Conservation (phyloP, 2,888 invertebrate genomes). For the Pantelozetes paolii region DNA sequence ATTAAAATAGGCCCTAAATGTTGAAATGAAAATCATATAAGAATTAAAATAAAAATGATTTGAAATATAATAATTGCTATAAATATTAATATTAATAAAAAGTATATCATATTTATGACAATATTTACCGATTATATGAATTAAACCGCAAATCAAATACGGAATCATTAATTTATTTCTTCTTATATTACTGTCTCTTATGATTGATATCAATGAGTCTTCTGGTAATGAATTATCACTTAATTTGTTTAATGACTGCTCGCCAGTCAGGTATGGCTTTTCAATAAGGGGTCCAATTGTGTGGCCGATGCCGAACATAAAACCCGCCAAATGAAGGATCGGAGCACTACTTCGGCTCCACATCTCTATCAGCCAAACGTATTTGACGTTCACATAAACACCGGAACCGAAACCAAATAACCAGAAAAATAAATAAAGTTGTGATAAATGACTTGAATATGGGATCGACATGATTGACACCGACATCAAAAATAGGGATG, state of each 20-base stretch:
- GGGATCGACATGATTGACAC: background rate
- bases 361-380: slow-evolving; percentile 20
- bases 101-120: too few species aligned
- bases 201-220: background rate
- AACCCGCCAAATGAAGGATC: background rate
- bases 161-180: too few species aligned
- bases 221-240: too few species aligned
- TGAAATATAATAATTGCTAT: too few species aligned
- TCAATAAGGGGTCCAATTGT: slow-evolving; percentile 4
- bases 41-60: too few species aligned
- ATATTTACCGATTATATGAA: too few species aligned
- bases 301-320: slow-evolving; percentile 20
- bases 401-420: slow-evolving; percentile 9
- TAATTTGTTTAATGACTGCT: background rate
- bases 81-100: too few species aligned
- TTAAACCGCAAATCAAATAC: too few species aligned
- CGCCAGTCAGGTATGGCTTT: slow-evolving; percentile 1
- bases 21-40: too few species aligned
- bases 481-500: background rate
- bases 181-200: background rate
- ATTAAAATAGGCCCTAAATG: too few species aligned
- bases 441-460: background rate
- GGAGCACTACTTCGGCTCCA: slow-evolving; percentile 13
- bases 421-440: background rate
- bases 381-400: background rate